Evolutionary conservation across 2,888 invertebrate genomes (phyloP).

Genomic region (Patella depressa): DNA sequence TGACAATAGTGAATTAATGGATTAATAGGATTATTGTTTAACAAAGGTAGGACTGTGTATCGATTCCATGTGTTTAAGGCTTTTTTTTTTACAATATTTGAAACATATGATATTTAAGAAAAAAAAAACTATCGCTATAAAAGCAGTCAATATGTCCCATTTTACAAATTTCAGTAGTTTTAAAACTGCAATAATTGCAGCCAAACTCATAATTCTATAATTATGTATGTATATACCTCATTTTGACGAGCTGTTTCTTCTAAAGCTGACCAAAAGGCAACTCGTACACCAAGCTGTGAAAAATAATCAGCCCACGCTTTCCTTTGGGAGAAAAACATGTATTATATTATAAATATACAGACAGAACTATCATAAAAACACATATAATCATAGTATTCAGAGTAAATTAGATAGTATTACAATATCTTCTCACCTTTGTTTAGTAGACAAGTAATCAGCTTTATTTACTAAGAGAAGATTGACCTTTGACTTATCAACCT

Average conservation of each 20-base stretch:
- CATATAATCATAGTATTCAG: background rate
- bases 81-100: too few species aligned
- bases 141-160: background rate
- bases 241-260: constrained; percentile 61
- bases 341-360: background rate
- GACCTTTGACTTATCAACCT: constrained; percentile 80
- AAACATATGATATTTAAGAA: too few species aligned
- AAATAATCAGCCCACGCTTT: constrained; percentile 90
- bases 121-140: too few species aligned
- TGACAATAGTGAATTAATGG: too few species aligned
- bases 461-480: constrained; percentile 94
- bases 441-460: constrained; percentile 88
- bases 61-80: too few species aligned
- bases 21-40: too few species aligned
- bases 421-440: constrained; percentile 77
- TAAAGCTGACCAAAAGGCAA: constrained; percentile 93
- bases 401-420: constrained; percentile 9
- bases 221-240: constrained; percentile 23
- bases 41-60: too few species aligned
- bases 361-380: background rate
- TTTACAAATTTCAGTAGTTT: background rate
- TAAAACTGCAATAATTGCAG: background rate
- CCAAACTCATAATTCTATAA: background rate
- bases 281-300: constrained; percentile 77
- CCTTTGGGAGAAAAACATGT: constrained; percentile 43